Conservation (phyloP, 1,140 invertebrate species). For the Sipha flava region DNA sequence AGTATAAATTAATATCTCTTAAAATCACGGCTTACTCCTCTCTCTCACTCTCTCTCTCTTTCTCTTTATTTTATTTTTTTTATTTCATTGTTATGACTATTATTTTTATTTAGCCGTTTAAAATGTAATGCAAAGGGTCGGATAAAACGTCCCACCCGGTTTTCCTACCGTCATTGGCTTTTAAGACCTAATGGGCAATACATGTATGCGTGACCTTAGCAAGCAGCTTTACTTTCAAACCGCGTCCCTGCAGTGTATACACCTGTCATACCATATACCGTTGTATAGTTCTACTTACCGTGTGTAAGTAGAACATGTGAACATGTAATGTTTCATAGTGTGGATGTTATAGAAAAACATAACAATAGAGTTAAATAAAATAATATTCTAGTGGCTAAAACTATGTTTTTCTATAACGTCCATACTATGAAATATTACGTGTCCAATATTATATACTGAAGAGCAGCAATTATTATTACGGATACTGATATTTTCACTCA, state of each 20-base stretch:
- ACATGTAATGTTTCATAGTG: background rate
- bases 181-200: conserved; percentile 2
- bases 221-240: background rate
- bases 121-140: background rate
- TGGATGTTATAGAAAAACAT: background rate
- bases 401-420: no score
- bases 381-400: no score
- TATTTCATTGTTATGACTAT: background rate
- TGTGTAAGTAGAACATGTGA: no score
- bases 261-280: background rate
- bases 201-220: background rate
- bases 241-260: background rate
- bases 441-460: no score
- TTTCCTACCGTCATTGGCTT: background rate
- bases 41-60: background rate
- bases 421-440: background rate
- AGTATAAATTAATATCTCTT: background rate
- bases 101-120: background rate
- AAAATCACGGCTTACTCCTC: no score
- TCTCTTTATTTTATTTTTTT: background rate
- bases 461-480: no score
- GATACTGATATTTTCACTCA: no score
- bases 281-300: background rate
- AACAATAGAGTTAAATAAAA: no score
- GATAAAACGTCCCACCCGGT: background rate